These are phyloP conservation scores for Sus scrofa DNA, from an alignment of 2,113 vertebrate genomes.

Conservation along the genomic window DNA sequence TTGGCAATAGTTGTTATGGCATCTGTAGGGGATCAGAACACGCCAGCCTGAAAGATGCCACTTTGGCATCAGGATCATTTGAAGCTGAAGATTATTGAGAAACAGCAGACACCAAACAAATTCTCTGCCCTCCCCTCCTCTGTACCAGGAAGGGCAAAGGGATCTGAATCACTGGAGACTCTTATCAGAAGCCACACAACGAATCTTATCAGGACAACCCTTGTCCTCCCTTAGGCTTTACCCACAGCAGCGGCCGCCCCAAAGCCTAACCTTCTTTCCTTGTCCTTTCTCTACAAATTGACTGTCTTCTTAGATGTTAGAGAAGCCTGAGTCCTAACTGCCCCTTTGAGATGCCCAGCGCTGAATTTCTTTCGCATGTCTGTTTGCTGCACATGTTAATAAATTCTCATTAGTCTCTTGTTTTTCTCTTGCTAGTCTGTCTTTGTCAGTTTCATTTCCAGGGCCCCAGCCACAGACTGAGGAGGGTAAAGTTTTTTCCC, in stretches of 20 bases:
- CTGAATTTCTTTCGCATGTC: background rate
- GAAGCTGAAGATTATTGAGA: background rate
- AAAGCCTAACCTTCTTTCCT: background rate
- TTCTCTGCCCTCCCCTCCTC: background rate
- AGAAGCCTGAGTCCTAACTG: fast-evolving
- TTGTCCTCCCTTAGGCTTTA: too few species aligned
- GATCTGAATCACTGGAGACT: too few species aligned
- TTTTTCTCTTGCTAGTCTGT: background rate
- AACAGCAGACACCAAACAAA: background rate
- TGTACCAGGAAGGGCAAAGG: background rate
- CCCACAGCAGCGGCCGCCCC: fast-evolving
- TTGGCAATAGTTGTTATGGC: too few species aligned
- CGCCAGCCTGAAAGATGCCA: too few species aligned
- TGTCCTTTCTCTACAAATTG: background rate
- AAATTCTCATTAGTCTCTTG: background rate
- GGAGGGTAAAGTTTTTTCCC: background rate
- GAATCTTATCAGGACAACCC: background rate
- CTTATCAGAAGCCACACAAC: background rate
- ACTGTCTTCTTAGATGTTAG: background rate
- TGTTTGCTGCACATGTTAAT: background rate
- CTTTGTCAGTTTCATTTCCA: background rate
- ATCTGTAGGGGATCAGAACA: background rate
- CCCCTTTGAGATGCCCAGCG: too few species aligned
- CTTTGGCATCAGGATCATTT: background rate
- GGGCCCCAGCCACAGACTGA: background rate